Base-by-base conservation (phyloP, 23 tunicate genomes). In the Ascidia mentula region DNA sequence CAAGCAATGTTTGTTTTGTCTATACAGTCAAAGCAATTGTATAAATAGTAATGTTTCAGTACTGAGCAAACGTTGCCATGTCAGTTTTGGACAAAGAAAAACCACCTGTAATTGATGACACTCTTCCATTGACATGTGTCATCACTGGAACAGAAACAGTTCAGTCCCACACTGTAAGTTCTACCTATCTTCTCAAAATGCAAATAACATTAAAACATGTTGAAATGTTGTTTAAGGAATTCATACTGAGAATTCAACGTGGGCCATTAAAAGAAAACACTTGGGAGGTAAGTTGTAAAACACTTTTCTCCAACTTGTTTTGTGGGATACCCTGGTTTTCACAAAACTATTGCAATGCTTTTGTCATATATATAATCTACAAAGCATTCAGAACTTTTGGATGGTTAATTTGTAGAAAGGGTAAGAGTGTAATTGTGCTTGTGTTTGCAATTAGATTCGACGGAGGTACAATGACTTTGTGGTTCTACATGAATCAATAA, bases 401-500 rank as follows among this genome's bases (percentile, higher is more conserved):
- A n/a, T n/a, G n/a, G n/a, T n/a, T n/a, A n/a, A n/a, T n/a, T n/a
- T n/a, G n/a, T n/a, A n/a, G n/a, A n/a, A n/a, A n/a, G n/a, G n/a
- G n/a, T n/a, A n/a, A n/a, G n/a, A n/a, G n/a, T n/a, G n/a, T n/a
- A n/a, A n/a, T n/a, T n/a, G n/a, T n/a, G n/a, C n/a, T n/a, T n/a
- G n/a, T n/a, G n/a, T n/a, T n/a, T n/a, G n/a, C n/a, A n/a, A 3
- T 18, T 31, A 92, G 98, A 46, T 93, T 5, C 76, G 90, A 45
- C 75, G 88, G 59, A 69, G 98, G 24, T 93, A 93, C 80, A 93
- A 88, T 84, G 98, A 93, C 77, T 93, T 93, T 84, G 98, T 87
- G 18, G 39, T 85, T 0, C 46, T 93, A 28, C 84, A 85, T 46
- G 98, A 93, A 88, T 69, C 79, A 5, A 46, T 93, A 34, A 93